Base-by-base conservation (phyloP, 2,113 vertebrate genomes). In the Rana temporaria region DNA sequence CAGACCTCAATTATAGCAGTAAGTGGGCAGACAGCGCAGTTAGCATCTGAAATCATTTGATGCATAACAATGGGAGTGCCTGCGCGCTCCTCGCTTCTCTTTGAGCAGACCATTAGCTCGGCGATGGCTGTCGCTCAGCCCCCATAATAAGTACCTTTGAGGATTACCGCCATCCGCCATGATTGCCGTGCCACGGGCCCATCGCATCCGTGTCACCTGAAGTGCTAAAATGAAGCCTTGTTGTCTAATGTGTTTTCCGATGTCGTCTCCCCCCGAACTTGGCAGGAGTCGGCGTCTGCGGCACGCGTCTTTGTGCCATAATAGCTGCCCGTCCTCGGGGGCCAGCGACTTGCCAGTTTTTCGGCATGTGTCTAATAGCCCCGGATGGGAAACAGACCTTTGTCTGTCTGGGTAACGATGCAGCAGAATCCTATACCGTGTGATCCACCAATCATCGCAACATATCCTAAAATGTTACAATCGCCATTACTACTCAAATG, bases 21-120 rank as follows among this genome's bases (percentile, higher is more conserved):
- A 79, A 79, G 77, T 79, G 77, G 77, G 64, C 77, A 79, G 77
- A 79, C 77, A 57, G 77, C 42, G 12, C 77, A 67, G 64, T 68
- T 34, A 67, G 77, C 17, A 79, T 57, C 64, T 11, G 64, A 52
- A 24, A 22, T 79, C 64, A 55, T 38, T 53, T 57, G 48, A 79
- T 67, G 63, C 64, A 79, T 67, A 67, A 56, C 48, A 79, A 79
- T 79, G 4, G 24, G 26, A 3, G 32, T 12, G 20, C 55, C 26
- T 2, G 55, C 60, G 30, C 60, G 26, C 57, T 24, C 38, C 30
- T 11, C 17, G 55, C 11, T 24, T 15, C 9, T 48, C 9, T 48
- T 63, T 24, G 11, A 26, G 17, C 69, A 6, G 55, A 17, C 48
- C 7, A 7, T 38, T 14, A 5, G 16, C 30, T 22, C 1, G 15